phyloP scores from a whole-genome alignment of 2,888 invertebrate species.

The Pammene fasciana region DNA sequence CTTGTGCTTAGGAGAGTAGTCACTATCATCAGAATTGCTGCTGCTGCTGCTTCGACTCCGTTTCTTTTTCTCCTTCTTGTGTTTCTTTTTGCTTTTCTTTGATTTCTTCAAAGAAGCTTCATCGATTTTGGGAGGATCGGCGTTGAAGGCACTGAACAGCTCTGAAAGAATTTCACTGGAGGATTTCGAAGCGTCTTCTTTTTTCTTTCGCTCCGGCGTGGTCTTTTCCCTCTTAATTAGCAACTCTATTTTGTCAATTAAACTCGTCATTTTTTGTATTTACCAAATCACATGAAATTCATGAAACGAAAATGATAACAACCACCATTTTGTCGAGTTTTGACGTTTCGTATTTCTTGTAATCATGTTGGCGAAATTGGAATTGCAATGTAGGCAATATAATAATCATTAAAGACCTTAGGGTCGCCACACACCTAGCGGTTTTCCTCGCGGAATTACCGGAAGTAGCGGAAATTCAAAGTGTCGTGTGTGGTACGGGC shows the following conservation, averaged over 20 bases:
- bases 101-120: slow-evolving; percentile 69
- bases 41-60: slow-evolving; percentile 70
- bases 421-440: no score
- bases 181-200: slow-evolving; percentile 83
- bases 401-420: no score
- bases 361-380: slow-evolving; percentile 9
- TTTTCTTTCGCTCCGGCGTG: slow-evolving; percentile 71
- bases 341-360: slow-evolving; percentile 24
- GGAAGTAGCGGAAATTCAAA: no score
- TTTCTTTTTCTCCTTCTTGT: slow-evolving; percentile 84
- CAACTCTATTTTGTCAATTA: slow-evolving; percentile 75
- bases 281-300: slow-evolving; percentile 36
- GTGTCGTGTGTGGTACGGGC: no score
- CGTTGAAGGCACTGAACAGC: slow-evolving; percentile 90
- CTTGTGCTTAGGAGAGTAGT: slow-evolving; percentile 81
- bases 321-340: slow-evolving; percentile 37
- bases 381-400: not conserved
- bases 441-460: no score
- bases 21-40: slow-evolving; percentile 70
- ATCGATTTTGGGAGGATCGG: slow-evolving; percentile 85
- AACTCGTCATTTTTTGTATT: slow-evolving; percentile 61
- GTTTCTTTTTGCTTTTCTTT: slow-evolving; percentile 84
- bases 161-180: slow-evolving; percentile 92
- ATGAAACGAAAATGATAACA: slow-evolving; percentile 41
- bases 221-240: slow-evolving; percentile 76